Percentiles rank a stretch among this genome's conserved stretches.
Evolutionary conservation across 1,140 invertebrate genomes (phyloP).

Genomic region (Brachystomella parvula): DNA sequence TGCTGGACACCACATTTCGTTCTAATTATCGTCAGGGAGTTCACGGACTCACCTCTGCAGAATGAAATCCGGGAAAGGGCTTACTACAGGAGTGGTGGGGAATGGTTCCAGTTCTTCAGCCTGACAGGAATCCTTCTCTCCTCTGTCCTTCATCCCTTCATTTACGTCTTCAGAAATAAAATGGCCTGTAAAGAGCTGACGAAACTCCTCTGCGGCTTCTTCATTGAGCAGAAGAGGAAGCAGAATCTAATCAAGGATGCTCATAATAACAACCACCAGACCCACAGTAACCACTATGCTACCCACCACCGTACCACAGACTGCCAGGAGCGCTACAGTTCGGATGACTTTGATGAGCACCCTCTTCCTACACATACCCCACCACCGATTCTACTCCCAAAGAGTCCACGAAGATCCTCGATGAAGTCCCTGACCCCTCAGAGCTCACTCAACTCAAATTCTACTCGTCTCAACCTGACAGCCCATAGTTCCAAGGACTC

Average conservation of each 20-base stretch:
- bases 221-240: slow-evolving; percentile 14
- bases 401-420: slow-evolving; percentile 34
- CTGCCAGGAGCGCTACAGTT: background rate
- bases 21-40: slow-evolving; percentile 37
- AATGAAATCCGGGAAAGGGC: background rate
- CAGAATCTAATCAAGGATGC: slow-evolving; percentile 11
- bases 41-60: background rate
- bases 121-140: slow-evolving; percentile 37
- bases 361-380: background rate
- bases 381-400: slow-evolving; percentile 22
- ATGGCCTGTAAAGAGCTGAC: slow-evolving; percentile 44
- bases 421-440: slow-evolving; percentile 37
- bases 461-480: slow-evolving; percentile 4
- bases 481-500: background rate
- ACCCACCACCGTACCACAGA: background rate
- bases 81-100: no score
- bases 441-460: slow-evolving; percentile 33
- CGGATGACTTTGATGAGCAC: background rate
- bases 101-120: slow-evolving; percentile 42
- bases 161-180: slow-evolving; percentile 52
- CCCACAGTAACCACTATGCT: no score
- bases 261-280: slow-evolving; percentile 11
- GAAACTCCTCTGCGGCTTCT: slow-evolving; percentile 39
- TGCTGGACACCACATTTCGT: slow-evolving; percentile 52
- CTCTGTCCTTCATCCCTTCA: slow-evolving; percentile 48